Evolutionary conservation across 2,888 invertebrate species (phyloP).

Genomic region (Catocala sponsa): DNA sequence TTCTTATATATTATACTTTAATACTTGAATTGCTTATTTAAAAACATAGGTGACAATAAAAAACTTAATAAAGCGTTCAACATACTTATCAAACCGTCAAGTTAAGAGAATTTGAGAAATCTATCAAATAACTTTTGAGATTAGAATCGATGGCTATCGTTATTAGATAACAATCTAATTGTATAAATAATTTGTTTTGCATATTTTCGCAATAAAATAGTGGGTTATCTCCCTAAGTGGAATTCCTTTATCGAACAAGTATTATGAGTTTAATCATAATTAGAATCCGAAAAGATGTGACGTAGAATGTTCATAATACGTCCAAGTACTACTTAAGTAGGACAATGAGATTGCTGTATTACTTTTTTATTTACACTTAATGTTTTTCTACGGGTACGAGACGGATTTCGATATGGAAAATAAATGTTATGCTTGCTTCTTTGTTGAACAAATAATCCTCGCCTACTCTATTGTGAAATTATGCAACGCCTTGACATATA

Average conservation of each 20-base stretch:
- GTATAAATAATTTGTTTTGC: constrained; percentile 27
- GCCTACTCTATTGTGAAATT: constrained; percentile 2
- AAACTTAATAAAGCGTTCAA: constrained; percentile 22
- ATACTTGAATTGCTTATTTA: constrained; percentile 41
- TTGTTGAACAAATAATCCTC: constrained; percentile 1
- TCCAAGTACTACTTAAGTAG: constrained; percentile 3
- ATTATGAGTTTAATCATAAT: constrained; percentile 13
- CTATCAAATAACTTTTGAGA: constrained; percentile 34
- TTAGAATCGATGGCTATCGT: constrained; percentile 24
- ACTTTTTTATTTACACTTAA: constrained; percentile 1
- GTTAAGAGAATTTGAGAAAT: constrained; percentile 24
- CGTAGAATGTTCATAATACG: constrained; percentile 6
- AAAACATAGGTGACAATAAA: constrained; percentile 39
- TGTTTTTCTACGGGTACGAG: constrained; percentile 7
- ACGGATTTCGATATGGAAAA: background rate
- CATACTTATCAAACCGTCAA: constrained; percentile 26
- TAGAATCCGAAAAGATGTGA: constrained; percentile 14
- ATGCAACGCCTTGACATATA: background rate
- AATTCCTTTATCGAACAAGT: constrained; percentile 8
- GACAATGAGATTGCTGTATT: constrained; percentile 5
- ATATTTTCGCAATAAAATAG: constrained; percentile 26
- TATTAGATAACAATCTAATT: constrained; percentile 22
- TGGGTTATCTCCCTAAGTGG: constrained; percentile 15
- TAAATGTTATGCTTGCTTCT: background rate
- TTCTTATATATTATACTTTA: constrained; percentile 27